Conservation (phyloP, 2,888 invertebrate species). For the Spisula subtruncata region DNA sequence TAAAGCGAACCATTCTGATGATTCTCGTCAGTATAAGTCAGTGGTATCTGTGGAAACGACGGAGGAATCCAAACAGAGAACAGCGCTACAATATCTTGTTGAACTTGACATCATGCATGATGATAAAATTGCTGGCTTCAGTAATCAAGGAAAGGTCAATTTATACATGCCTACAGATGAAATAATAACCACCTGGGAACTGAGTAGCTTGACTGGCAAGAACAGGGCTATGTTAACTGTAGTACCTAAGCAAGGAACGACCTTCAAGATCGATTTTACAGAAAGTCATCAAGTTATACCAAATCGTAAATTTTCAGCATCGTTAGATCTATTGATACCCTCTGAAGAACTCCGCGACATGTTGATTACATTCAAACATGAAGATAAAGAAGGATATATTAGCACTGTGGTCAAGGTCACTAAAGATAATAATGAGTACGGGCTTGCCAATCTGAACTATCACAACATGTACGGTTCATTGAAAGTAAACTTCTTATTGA, state of each 20-base stretch:
- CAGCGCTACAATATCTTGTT: constrained; percentile 36
- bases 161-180: constrained; percentile 60
- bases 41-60: constrained; percentile 42
- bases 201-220: constrained; percentile 35
- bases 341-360: constrained; percentile 65
- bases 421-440: constrained; percentile 70
- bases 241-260: constrained; percentile 56
- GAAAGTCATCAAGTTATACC: constrained; percentile 49
- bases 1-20: constrained; percentile 52
- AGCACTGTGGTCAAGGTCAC: constrained; percentile 59
- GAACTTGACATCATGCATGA: constrained; percentile 60
- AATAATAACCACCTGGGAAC: constrained; percentile 58
- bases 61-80: constrained; percentile 41
- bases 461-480: constrained; percentile 51
- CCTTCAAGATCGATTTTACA: constrained; percentile 62
- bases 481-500: constrained; percentile 59
- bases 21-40: constrained; percentile 49
- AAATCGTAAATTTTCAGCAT: constrained; percentile 56
- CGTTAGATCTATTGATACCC: constrained; percentile 72
- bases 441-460: constrained; percentile 66
- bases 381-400: constrained; percentile 67
- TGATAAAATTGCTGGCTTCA: constrained; percentile 28
- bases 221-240: constrained; percentile 55
- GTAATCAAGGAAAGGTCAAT: constrained; percentile 55
- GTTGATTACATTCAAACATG: constrained; percentile 66